Evolutionary conservation across 2,888 invertebrate species (phyloP), one percentile per base, ranked within the genome.

Genomic region (Nomada flava): DNA sequence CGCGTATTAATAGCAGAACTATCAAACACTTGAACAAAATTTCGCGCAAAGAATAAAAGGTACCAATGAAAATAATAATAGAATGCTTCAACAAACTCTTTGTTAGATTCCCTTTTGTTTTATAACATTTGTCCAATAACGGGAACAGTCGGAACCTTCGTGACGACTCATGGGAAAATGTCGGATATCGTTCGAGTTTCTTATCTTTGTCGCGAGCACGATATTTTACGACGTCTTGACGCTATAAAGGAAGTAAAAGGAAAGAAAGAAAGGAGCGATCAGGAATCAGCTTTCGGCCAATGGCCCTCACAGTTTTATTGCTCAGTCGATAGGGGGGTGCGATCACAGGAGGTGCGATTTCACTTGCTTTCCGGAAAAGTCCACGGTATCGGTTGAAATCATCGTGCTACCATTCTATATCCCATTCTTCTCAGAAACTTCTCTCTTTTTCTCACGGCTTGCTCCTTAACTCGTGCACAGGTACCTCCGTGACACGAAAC

Each of bases 251-350:
- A 52, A 29, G 20, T 60, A 62, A 76, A 63, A 11, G 15, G 29
- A 55, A 69, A 26, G 53, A 70, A 63, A 20, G 20, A 44, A 63
- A 60, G 55, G 20, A 62, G 72, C 63, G 76, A 62, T 67, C 65
- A 65, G 62, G 26, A 57, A 50, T 55, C 13, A 50, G 47, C 42
- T 71, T 83, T 77, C 74, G 74, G 64, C 36, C 83, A 74, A 67
- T 55, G 77, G 68, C 67, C 77, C 71, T 77, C 70, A 11, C 20
- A 36, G 68, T 59, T 67, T 77, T 81, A 81, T 81, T 23, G 70
- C 15, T 63, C 70, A 77, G 76, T 81, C 77, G 77, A 83, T 81
- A 81, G n/a, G n/a, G n/a, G n/a, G n/a, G n/a, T n/a, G n/a, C 20
- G 7, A 1, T 11, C 11, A 10, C 36, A 23, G 13, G 15, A 60